Conservation (phyloP, 1,140 invertebrate genomes). For the Caenorhabditis remanei region DNA sequence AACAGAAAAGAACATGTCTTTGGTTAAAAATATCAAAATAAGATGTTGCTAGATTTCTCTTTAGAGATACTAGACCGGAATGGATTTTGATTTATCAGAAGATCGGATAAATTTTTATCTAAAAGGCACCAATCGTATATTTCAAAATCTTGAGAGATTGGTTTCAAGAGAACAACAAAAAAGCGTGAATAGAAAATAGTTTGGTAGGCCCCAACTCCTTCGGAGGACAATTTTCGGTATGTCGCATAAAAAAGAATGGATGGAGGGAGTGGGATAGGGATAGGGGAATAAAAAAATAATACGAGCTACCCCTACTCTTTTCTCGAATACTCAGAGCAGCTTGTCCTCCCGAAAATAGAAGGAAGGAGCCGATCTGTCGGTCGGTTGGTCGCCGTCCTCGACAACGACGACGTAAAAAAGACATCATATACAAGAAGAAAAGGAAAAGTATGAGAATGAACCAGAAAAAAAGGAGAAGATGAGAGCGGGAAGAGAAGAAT, state of each 20-base stretch:
- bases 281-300: conserved; percentile 51
- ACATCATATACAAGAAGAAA: conserved; percentile 42
- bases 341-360: conserved; percentile 46
- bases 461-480: neutral
- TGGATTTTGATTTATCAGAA: too few relatives aligned
- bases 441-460: neutral
- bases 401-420: conserved; percentile 32
- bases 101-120: too few relatives aligned
- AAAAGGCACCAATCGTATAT: too few relatives aligned
- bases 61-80: too few relatives aligned
- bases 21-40: too few relatives aligned
- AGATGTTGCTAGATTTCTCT: too few relatives aligned
- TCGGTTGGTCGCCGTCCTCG: conserved; percentile 2
- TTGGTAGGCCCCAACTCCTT: too few relatives aligned
- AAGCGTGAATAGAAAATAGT: too few relatives aligned
- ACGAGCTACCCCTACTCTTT: conserved; percentile 15
- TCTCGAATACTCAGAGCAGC: neutral
- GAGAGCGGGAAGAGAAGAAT: conserved; percentile 1
- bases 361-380: conserved; percentile 47
- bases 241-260: conserved; percentile 52
- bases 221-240: conserved; percentile 48
- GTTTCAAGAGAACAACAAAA: too few relatives aligned
- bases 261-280: conserved; percentile 28
- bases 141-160: too few relatives aligned
- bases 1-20: too few relatives aligned